phyloP scores from a whole-genome alignment of 2,888 invertebrate genomes.

The Heliconius hortense region DNA sequence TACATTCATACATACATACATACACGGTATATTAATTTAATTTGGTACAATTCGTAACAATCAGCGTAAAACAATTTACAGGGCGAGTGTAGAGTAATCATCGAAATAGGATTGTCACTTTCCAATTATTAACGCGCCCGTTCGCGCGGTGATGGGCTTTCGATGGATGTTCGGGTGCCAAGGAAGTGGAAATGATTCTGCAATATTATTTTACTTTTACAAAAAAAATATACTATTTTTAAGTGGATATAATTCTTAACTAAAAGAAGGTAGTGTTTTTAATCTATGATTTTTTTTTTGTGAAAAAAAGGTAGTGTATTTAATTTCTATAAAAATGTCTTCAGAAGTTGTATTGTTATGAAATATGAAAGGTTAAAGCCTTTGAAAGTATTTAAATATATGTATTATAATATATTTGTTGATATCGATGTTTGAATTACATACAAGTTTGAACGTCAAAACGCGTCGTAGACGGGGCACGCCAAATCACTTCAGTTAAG shows the following conservation, averaged over 20 bases:
- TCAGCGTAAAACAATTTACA: conserved; percentile 53
- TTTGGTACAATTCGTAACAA: conserved; percentile 49
- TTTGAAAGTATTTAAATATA: background rate
- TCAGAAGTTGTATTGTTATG: background rate
- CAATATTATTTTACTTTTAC: conserved; percentile 20
- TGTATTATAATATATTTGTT: conserved; percentile 23
- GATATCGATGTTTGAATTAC: conserved; percentile 41
- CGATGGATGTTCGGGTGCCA: conserved; percentile 39
- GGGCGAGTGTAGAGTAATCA: conserved; percentile 64
- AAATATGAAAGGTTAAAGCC: background rate
- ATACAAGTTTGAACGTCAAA: conserved; percentile 38
- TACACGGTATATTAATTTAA: conserved; percentile 43
- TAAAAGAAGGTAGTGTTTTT: background rate
- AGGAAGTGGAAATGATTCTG: conserved; percentile 34
- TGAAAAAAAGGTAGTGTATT: too few relatives aligned
- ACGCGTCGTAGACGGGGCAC: conserved; percentile 35
- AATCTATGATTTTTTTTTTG: too few relatives aligned
- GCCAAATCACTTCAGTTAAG: conserved; percentile 43
- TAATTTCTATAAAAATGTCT: background rate
- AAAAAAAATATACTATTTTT: background rate
- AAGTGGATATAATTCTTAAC: background rate
- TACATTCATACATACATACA: conserved; percentile 17
- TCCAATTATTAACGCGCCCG: conserved; percentile 71
- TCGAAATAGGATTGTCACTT: conserved; percentile 77
- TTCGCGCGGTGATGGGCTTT: conserved; percentile 53